These are phyloP conservation scores for Dascillus cervinus DNA, from an alignment of 2,888 invertebrate genomes.

Conservation along the genomic window DNA sequence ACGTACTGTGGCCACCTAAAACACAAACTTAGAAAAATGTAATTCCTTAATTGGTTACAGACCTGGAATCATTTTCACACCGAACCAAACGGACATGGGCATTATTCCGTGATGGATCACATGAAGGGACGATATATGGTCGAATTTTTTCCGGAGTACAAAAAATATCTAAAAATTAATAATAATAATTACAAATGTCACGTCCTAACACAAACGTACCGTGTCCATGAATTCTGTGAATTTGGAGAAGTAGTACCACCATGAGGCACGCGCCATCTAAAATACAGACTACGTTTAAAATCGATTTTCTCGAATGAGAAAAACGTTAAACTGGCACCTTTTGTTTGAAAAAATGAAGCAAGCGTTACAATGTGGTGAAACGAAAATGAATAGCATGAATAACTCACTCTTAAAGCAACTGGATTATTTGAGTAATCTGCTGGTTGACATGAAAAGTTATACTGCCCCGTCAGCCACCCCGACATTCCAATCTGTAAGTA, in stretches of 20 bases:
- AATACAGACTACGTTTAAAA: conserved; percentile 35
- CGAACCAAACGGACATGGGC: conserved; percentile 97
- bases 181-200: conserved; percentile 5
- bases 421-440: conserved; percentile 91
- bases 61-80: conserved; percentile 92
- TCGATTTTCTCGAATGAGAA: no score
- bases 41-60: conserved; percentile 10
- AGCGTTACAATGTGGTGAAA: background rate
- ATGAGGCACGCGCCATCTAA: conserved; percentile 88
- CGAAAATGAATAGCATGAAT: background rate
- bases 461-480: conserved; percentile 93
- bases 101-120: conserved; percentile 96
- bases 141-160: conserved; percentile 87
- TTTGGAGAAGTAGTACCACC: conserved; percentile 96
- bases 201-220: conserved; percentile 52
- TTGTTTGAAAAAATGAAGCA: no score
- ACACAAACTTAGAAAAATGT: conserved; percentile 7
- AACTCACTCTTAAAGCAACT: conserved; percentile 84
- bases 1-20: conserved; percentile 87
- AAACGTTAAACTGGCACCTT: no score
- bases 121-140: conserved; percentile 88
- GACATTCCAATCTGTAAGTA: conserved; percentile 78
- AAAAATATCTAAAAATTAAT: conserved; percentile 74
- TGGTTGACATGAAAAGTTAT: conserved; percentile 93
- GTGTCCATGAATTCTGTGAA: conserved; percentile 95